Base-by-base conservation (phyloP, 1,140 invertebrate species). In the Panagrolaimus sp. region DNA sequence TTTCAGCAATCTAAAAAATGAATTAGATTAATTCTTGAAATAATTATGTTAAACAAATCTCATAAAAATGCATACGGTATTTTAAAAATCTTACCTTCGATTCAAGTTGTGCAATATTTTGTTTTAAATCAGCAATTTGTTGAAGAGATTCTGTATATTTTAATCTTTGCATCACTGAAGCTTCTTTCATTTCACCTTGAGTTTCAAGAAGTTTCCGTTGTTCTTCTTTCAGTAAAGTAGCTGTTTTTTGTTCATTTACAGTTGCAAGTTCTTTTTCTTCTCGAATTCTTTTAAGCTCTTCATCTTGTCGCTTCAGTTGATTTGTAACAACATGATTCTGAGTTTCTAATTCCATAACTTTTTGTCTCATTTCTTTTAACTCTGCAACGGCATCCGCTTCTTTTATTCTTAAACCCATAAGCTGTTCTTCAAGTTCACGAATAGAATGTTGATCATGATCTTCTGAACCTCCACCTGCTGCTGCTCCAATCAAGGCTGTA, bases 281-380 rank as follows among this genome's bases (percentile, higher is more conserved):
- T 31, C 89, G 87, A 72, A 95, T 83, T 73, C 88, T 87, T 78
- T 93, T 91, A 73, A 91, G 89, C 78, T 96, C 92, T 67, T 96
- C 93, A 77, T 96, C 94, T 84, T 96, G 92, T 38, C 94, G 87
- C 31, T 91, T 88, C 68, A 96, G 86, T 81, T 96, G 93, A 85
- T 97, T 96, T 11, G 90, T 91, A 48, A 91, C 91, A 0, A 97
- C 92, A 83, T 96, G 92, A 45, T 94, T 92, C 84, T 94, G 92
- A 1, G 94, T 96, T 83, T 98, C 94, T n/a, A 97, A 87, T 84
- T 98, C 93, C 95, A 98, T 98, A 0, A 95, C 90, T 85, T 94
- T 96, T 8, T 96, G 88, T 78, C 93, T 89, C 53, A 94, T 86
- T 82, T 96, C 93, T 83, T 97, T 96, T 0, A 96, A 86, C 84